Evolutionary conservation across 2,113 vertebrate species (phyloP), one percentile per base, ranked within the genome.

Genomic region (Aptenodytes patagonicus): DNA sequence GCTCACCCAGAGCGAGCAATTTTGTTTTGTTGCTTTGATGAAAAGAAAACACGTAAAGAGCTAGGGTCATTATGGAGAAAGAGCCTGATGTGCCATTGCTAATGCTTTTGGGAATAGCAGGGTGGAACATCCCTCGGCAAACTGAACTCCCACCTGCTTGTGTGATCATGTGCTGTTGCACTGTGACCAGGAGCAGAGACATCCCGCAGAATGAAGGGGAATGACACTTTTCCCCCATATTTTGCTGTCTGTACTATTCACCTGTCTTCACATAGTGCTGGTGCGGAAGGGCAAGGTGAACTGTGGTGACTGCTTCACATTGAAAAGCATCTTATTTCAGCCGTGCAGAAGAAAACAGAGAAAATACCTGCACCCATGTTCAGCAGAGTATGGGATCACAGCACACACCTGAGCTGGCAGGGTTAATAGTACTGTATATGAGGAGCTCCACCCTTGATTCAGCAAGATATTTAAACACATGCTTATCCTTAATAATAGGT

Each of bases 401-500:
- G 26, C 55, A n/a, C 1, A 4, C 38, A 66, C 62, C 70, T 92
- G 62, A 94, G 75, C 76, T 6, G 8, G 40, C 40, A 88, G 73
- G 78, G 83, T 91, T 95, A 83, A 57, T 2, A 36, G 42, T 7
- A 17, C 70, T 54, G 57, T 24, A 12, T 42, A 22, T 57, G 60
- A 70, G 47, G 61, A 93, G 55, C 40, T 92, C 78, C 73, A 36
- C 64, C 76, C 73, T 78, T 85, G 70, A 97, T 95, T 70, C 89
- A 92, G 77, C 34, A 89, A 82, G 61, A 95, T 79, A 76, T 26
- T 89, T 82, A 94, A 91, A 92, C 46, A 47, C 76, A 65, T 40
- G 57, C 77, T 87, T 90, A 92, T 87, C 93, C 89, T 62, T 28
- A 72, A 71, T 89, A 91, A 91, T 46, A 87, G 57, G 47, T 94